Percentiles rank a stretch among this genome's conserved stretches.
phyloP scores from a whole-genome alignment of 2,888 invertebrate genomes.

The Hyppa rectilinea region DNA sequence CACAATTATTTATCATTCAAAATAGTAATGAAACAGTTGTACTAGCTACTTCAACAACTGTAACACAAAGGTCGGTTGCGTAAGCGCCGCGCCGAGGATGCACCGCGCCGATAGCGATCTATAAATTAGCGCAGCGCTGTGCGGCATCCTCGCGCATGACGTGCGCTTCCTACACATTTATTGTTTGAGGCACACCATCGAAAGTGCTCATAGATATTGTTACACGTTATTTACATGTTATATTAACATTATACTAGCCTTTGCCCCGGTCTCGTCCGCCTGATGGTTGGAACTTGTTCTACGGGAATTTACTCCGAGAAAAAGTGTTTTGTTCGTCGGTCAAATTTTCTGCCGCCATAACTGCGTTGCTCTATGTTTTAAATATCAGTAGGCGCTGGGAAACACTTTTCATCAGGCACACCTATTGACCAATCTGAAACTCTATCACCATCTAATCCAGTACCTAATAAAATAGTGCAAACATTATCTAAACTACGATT shows the following conservation, averaged over 20 bases:
- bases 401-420: no score
- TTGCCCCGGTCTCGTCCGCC: no score
- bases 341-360: no score
- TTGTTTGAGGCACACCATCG: constrained; percentile 48
- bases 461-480: constrained; percentile 10
- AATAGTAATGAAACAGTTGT: constrained; percentile 2
- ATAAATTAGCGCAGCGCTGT: constrained; percentile 65
- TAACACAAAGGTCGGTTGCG: constrained; percentile 65
- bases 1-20: constrained; percentile 1
- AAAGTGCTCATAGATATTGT: constrained; percentile 32
- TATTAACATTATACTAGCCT: no score
- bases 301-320: no score
- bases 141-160: constrained; percentile 58
- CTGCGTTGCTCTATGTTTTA: no score
- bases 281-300: no score
- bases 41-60: constrained; percentile 37
- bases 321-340: no score
- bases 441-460: not conserved
- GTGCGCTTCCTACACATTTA: constrained; percentile 58
- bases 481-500: constrained; percentile 50
- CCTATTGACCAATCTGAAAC: constrained; percentile 8
- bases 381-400: no score
- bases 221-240: not conserved
- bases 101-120: constrained; percentile 64
- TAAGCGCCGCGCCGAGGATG: constrained; percentile 63